These are phyloP conservation scores for Amblyjoppa proteus DNA, from an alignment of 2,888 invertebrate species.

Conservation along the genomic window DNA sequence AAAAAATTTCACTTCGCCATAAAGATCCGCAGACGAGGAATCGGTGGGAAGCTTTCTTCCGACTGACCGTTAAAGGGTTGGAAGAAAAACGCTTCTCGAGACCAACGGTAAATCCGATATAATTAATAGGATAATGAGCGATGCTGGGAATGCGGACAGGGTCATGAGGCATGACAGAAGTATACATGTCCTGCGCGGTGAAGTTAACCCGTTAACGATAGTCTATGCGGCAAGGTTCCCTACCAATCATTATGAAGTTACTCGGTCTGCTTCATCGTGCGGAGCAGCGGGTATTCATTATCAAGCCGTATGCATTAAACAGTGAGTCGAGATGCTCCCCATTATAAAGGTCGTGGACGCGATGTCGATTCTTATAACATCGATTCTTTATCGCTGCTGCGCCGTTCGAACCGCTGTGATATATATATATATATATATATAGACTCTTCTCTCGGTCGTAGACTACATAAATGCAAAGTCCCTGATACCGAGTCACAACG, in stretches of 20 bases:
- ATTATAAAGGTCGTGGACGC: constrained; percentile 46
- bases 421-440: not conserved
- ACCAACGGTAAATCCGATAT: constrained; percentile 25
- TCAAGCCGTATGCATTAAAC: constrained; percentile 10
- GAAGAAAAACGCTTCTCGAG: constrained; percentile 21
- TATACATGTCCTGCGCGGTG: not conserved
- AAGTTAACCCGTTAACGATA: constrained; percentile 16
- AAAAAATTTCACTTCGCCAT: constrained; percentile 17
- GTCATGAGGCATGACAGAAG: constrained; percentile 12
- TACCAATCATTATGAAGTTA: not conserved
- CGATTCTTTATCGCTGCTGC: constrained; percentile 23
- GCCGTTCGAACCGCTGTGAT: not conserved
- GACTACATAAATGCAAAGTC: constrained; percentile 19
- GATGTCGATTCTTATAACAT: constrained; percentile 45
- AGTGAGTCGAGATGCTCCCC: constrained; percentile 32
- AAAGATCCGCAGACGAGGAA: not conserved
- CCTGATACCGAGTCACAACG: not conserved
- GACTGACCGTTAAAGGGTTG: constrained; percentile 6
- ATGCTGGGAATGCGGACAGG: constrained; percentile 33
- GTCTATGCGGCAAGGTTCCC: not conserved
- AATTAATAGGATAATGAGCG: constrained; percentile 48
- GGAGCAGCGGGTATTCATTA: not conserved
- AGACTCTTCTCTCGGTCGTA: constrained; percentile 15
- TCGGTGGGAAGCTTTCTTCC: not conserved
- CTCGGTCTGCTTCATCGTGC: constrained; percentile 11